phyloP scores from a whole-genome alignment of 2,113 vertebrate genomes.

The Lampris incognitus region DNA sequence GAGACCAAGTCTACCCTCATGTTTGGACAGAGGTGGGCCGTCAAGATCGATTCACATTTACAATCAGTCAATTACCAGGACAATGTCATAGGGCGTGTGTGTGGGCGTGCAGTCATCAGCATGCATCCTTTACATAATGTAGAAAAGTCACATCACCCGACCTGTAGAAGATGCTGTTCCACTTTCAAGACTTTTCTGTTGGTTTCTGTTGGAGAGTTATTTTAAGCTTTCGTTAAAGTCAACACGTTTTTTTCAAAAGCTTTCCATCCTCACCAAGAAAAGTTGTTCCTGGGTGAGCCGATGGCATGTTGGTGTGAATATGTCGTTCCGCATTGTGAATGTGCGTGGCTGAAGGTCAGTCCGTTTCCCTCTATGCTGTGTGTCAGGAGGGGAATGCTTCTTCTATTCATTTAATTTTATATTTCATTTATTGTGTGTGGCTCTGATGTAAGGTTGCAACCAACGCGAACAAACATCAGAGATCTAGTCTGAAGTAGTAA shows the following conservation, averaged over 20 bases:
- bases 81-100: no score
- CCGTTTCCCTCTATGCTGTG: neutral
- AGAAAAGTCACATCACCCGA: no score
- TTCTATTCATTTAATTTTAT: no score
- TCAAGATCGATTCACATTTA: neutral
- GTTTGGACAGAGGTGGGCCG: slow-evolving; percentile 92
- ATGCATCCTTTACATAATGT: no score
- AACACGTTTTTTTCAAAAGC: no score
- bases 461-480: neutral
- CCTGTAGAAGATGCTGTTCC: no score
- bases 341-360: neutral
- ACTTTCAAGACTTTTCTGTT: no score
- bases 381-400: slow-evolving; percentile 6
- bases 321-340: neutral
- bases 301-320: neutral
- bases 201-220: no score
- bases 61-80: no score
- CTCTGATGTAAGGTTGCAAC: neutral
- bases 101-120: no score
- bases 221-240: no score
- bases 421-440: slow-evolving; percentile 7
- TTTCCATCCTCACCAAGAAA: neutral
- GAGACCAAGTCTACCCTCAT: slow-evolving; percentile 97
- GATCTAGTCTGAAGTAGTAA: neutral
- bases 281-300: neutral